phyloP scores from a whole-genome alignment of 2,113 vertebrate species.

The Thunnus maccoyii region DNA sequence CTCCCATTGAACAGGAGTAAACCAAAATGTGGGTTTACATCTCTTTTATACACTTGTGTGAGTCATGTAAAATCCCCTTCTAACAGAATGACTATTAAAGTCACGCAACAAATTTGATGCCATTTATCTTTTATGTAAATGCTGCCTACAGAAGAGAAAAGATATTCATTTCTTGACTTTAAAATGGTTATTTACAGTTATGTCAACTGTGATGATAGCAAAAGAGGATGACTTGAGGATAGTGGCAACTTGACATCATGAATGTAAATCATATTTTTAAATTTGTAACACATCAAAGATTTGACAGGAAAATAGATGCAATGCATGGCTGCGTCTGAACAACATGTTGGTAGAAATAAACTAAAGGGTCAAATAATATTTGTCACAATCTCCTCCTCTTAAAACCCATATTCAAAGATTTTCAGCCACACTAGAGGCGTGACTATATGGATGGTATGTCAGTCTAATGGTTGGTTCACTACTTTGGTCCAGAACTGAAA shows the following conservation, averaged over 20 bases:
- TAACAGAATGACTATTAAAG: slow-evolving; percentile 57
- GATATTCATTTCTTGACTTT: slow-evolving; percentile 27
- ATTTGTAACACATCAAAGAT: not conserved
- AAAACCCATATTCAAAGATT: not conserved
- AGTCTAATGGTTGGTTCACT: too few relatives aligned
- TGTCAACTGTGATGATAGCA: not conserved
- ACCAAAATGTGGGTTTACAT: slow-evolving; percentile 40
- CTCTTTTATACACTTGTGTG: slow-evolving; percentile 75
- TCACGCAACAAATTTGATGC: slow-evolving; percentile 29
- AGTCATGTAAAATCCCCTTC: slow-evolving; percentile 79
- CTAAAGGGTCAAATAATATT: too few relatives aligned
- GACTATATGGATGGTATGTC: too few relatives aligned
- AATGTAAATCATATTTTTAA: not conserved
- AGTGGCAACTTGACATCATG: slow-evolving; percentile 5
- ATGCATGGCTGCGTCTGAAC: not conserved
- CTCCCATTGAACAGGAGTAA: slow-evolving; percentile 43
- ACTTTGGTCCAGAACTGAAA: too few relatives aligned
- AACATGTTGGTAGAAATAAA: not conserved
- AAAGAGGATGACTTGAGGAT: not conserved
- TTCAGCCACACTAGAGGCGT: too few relatives aligned
- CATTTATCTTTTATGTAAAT: slow-evolving; percentile 69
- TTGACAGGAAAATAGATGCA: not conserved
- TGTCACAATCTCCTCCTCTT: not conserved
- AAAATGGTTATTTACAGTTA: slow-evolving; percentile 35
- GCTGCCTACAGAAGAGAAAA: slow-evolving; percentile 57